Conservation (phyloP, 2,888 invertebrate genomes). For the Octonoba sinensis region DNA sequence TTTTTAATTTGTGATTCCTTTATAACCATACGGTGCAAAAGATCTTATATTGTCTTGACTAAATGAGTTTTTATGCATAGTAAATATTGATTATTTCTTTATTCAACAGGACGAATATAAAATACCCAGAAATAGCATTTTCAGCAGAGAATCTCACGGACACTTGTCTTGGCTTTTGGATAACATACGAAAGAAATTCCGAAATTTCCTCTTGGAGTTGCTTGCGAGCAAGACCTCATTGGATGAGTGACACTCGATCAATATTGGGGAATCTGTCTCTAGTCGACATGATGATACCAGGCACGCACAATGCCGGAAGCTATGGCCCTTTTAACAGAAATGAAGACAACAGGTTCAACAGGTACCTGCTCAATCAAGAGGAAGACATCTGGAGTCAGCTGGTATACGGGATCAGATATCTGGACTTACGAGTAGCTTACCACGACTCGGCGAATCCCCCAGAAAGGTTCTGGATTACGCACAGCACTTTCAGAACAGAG, state of each 20-base stretch:
- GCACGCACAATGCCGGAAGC: conserved; percentile 65
- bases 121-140: conserved; percentile 66
- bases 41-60: too few species aligned
- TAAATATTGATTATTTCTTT: too few species aligned
- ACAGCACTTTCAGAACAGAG: conserved; percentile 66
- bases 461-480: conserved; percentile 67
- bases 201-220: conserved; percentile 49
- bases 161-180: conserved; percentile 54
- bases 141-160: conserved; percentile 54
- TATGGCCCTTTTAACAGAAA: conserved; percentile 72
- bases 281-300: conserved; percentile 64
- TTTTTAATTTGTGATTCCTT: too few species aligned
- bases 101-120: conserved; percentile 67
- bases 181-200: conserved; percentile 12
- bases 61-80: too few species aligned
- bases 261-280: conserved; percentile 50
- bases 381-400: conserved; percentile 85
- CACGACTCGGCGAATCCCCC: background rate
- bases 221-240: conserved; percentile 55
- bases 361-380: conserved; percentile 77
- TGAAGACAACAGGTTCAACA: conserved; percentile 58
- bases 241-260: conserved; percentile 61
- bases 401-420: conserved; percentile 81
- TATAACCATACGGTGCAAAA: too few species aligned
- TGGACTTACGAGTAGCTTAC: conserved; percentile 66